Conservation (phyloP, 2,888 invertebrate species). For the Pediacus dermestoides region DNA sequence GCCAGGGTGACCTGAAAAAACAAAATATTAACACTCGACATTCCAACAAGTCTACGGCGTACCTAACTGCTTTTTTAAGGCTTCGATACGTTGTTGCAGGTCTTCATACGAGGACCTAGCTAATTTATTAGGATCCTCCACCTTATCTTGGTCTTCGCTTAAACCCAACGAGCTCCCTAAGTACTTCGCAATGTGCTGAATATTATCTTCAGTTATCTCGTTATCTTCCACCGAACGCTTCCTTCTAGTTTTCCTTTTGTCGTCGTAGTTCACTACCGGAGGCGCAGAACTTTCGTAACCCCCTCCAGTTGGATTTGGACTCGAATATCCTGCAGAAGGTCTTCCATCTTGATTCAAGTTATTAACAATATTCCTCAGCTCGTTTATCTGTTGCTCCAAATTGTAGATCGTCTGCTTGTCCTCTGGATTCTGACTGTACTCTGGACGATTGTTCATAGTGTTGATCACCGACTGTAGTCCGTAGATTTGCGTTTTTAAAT, state of each 20-base stretch:
- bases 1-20: conserved; percentile 13
- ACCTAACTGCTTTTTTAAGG: conserved; percentile 43
- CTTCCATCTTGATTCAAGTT: conserved; percentile 20
- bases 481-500: conserved; percentile 40
- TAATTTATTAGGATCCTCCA: too few relatives aligned
- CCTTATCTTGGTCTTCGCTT: too few relatives aligned
- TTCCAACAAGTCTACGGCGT: conserved; percentile 22
- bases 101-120: too few relatives aligned
- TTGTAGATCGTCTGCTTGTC: conserved; percentile 36
- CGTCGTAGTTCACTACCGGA: conserved; percentile 2
- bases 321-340: conserved; percentile 6
- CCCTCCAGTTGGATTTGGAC: background rate
- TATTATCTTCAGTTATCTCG: conserved; percentile 3
- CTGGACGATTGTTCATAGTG: conserved; percentile 35
- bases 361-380: conserved; percentile 34
- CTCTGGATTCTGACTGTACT: conserved; percentile 36
- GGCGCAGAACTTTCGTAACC: background rate
- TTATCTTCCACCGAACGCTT: conserved; percentile 14
- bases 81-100: conserved; percentile 30
- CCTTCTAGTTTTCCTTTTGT: too few relatives aligned
- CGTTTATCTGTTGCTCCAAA: conserved; percentile 39
- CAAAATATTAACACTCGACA: conserved; percentile 7
- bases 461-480: conserved; percentile 39
- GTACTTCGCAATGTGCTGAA: background rate
- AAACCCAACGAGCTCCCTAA: too few relatives aligned